Base-by-base conservation (phyloP, 2,888 invertebrate genomes). In the Corbicula japonica region DNA sequence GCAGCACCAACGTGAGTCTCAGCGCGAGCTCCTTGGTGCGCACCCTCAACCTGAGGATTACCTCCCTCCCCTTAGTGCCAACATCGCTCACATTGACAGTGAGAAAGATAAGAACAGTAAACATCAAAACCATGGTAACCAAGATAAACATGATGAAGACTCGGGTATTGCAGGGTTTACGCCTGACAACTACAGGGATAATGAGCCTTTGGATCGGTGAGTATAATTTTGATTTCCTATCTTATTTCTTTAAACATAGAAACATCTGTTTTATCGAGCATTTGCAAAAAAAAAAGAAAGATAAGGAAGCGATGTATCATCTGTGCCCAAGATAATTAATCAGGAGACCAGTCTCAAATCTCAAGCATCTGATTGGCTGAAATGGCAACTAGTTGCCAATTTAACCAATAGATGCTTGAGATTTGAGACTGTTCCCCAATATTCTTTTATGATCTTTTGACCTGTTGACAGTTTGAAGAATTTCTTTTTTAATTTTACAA, bases 121-220 rank as follows among this genome's bases (percentile, higher is more conserved):
- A 44, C 44, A 63, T 65, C 60, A 65, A 60, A 68, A 84, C 81
- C 78, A 83, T 69, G 86, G 86, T 79, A 89, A 76, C 68, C 62
- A 70, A 54, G 58, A 76, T 76, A 80, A 80, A 76, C 68, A 72
- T 76, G 76, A 89, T 78, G 89, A 88, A 76, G 90, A 91, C 81
- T 89, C 88, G 71, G 89, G 89, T 80, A 87, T 89, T 83, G 88
- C 89, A 76, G 90, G 86, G 50, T 75, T 88, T 70, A 84, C 88
- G 41, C 89, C 89, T n/a, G 91, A 89, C 46, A 86, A 86, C 21
- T 83, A 87, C 83, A 83, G 84, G 74, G 87, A 83, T 76, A 84
- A 83, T 63, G 82, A 86, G 81, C 41, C 72, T 79, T 74, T 85
- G 21, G 88, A 87, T 74, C 80, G 88, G 88, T 88, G 70, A 84